Evolutionary conservation across 2,888 invertebrate species (phyloP), one percentile per base, ranked within the genome.

Genomic region (Tachina grossa): DNA sequence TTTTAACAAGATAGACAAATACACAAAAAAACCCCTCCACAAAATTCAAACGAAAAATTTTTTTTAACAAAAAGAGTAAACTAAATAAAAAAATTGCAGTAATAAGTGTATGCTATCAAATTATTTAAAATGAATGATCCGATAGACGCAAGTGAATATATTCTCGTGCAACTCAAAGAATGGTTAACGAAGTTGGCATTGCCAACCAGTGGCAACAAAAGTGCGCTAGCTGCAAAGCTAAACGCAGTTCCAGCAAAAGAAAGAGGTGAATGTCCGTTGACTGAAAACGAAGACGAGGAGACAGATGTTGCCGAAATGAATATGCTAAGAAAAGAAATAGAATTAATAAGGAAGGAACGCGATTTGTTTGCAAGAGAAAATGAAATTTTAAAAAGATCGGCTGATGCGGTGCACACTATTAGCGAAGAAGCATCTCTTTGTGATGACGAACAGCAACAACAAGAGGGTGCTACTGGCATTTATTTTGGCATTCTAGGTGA

Each of bases 291-390:
- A 9, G 41, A 6, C 14, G 8, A 13, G 4, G 53, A 68, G 11
- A 14, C 1, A 22, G 47, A 19, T 13, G 10, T 9, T 9, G 66
- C 31, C 6, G 31, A n/a, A 14, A 59, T 59, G 66, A 10, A 6
- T 14, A 13, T 45, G 11, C 14, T 41, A 13, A 39, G 10, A 22
- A 59, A 59, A 10, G 72, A 72, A 16, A 3, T 47, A 9, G 59
- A 72, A 31, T 3, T 59, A 0, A 13, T 72, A 31, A 47, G 59
- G 16, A 31, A 39, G 8, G 61, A 69, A 13, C 39, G 51, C 1
- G 78, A 78, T n/a, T n/a, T 78, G 11, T 16, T 78, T 13, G 6
- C 6, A 14, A 69, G 13, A 59, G 68, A 77, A 39, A 77, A 77
- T 13, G 68, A 47, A 19, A 22, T 76, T 10, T 39, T 57, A 6